A percentile compares a stretch with the other conserved stretches of the same genome.
These are phyloP conservation scores for Papilio xuthus DNA, from an alignment of 1,140 invertebrate genomes.

Conservation along the genomic window DNA sequence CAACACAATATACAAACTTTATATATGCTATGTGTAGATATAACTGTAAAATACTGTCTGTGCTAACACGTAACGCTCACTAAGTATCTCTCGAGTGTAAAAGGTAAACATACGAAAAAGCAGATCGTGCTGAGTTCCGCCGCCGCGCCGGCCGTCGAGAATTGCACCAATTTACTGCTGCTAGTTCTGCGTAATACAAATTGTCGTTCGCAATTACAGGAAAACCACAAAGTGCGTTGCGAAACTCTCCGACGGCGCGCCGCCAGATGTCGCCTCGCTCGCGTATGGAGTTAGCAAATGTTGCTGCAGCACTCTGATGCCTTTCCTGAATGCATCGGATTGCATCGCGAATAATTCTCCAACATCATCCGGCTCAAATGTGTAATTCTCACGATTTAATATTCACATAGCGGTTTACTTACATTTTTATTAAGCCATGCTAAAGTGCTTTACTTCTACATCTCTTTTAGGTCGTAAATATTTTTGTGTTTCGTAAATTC, in stretches of 20 bases:
- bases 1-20: neutral
- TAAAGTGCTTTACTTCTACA: no score
- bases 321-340: neutral
- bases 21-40: neutral
- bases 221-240: slow-evolving; percentile 15
- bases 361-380: neutral
- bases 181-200: slow-evolving; percentile 17
- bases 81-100: neutral
- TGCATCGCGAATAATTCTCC: neutral
- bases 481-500: no score
- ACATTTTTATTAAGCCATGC: neutral
- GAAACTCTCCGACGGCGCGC: slow-evolving; percentile 7
- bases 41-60: neutral
- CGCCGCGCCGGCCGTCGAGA: no score
- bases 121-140: neutral
- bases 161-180: slow-evolving; percentile 27
- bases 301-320: neutral
- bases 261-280: slow-evolving; percentile 4
- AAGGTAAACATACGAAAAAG: neutral
- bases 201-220: slow-evolving; percentile 12
- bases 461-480: no score
- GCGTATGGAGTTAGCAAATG: neutral
- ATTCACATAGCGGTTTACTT: neutral
- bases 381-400: neutral
- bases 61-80: neutral